These are phyloP conservation scores for Noturus placidus DNA, from an alignment of 2,113 vertebrate genomes.

Conservation along the genomic window DNA sequence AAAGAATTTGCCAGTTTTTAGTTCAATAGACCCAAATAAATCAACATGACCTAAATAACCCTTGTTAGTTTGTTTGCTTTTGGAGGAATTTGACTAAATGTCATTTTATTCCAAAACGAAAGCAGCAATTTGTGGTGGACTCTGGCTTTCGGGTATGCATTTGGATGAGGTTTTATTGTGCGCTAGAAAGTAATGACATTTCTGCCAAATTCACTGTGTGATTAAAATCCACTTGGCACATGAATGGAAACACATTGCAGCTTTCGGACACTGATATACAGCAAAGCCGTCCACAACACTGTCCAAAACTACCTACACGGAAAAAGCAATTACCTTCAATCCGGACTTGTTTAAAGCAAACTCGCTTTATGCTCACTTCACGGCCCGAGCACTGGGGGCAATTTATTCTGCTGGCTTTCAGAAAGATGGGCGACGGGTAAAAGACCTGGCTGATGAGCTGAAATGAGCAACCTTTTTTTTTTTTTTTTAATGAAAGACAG, in stretches of 20 bases:
- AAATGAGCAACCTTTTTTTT: constrained; percentile 41
- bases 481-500: not conserved
- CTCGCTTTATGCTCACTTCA: constrained; percentile 17
- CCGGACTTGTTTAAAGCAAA: constrained; percentile 6
- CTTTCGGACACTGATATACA: constrained; percentile 17
- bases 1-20: not conserved
- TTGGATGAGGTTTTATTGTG: not conserved
- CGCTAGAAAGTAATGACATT: not conserved
- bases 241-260: not conserved
- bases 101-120: not conserved
- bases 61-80: not conserved
- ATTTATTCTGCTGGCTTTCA: constrained; percentile 52
- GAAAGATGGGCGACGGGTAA: constrained; percentile 46
- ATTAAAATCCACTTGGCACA: constrained; percentile 1
- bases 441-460: constrained; percentile 32
- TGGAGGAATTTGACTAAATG: not conserved
- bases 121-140: not conserved
- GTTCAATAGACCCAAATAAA: not conserved
- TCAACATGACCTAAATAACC: not conserved
- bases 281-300: not conserved
- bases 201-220: not conserved
- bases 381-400: constrained; percentile 37
- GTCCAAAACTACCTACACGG: not conserved
- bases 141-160: not conserved
- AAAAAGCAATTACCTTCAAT: not conserved